Evolutionary conservation across 2,797 vertebrate species (phyloP).

Genomic region (Hippocampus kuda): DNA sequence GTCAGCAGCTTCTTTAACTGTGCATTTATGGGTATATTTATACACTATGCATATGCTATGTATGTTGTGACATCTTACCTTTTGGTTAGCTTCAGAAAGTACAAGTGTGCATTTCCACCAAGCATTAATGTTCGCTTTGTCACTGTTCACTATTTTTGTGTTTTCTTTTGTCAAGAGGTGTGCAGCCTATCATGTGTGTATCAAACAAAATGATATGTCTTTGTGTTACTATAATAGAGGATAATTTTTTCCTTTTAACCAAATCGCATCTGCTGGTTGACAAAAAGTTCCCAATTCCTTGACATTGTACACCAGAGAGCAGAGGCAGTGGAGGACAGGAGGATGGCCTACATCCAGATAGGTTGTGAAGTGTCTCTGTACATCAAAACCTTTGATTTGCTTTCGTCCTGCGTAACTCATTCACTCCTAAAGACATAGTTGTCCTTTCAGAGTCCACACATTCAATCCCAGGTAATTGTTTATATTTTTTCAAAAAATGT

Average conservation of each 20-base stretch:
- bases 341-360: neutral
- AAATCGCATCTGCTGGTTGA: neutral
- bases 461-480: too few relatives aligned
- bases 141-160: neutral
- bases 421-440: too few relatives aligned
- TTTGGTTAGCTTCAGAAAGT: neutral
- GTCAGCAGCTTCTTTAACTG: conserved; percentile 1
- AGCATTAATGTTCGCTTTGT: too few relatives aligned
- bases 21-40: neutral
- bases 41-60: neutral
- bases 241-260: too few relatives aligned
- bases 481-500: too few relatives aligned
- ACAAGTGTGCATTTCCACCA: neutral
- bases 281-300: neutral
- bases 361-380: neutral
- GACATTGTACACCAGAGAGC: too few relatives aligned
- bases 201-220: too few relatives aligned
- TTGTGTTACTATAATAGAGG: too few relatives aligned
- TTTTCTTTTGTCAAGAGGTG: neutral
- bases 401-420: too few relatives aligned
- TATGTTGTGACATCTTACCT: neutral
- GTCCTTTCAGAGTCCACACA: too few relatives aligned
- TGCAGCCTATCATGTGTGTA: neutral
- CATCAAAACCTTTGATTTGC: neutral
- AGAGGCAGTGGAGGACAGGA: too few relatives aligned